A percentile compares a stretch with the other conserved stretches of the same genome.
These are phyloP conservation scores for Trichonephila inaurata DNA, from an alignment of 1,140 invertebrate species.

Conservation along the genomic window DNA sequence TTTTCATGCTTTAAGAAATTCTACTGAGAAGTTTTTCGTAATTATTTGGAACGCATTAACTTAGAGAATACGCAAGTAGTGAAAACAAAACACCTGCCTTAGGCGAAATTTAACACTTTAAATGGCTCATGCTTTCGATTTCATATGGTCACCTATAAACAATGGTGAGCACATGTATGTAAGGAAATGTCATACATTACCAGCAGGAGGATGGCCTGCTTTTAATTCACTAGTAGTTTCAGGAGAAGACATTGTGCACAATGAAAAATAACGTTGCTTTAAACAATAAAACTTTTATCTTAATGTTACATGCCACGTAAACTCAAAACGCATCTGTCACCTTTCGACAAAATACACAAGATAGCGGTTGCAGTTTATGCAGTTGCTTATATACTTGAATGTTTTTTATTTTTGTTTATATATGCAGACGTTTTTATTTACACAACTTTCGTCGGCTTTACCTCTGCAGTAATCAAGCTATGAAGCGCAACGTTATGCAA, in stretches of 20 bases:
- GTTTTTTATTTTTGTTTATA: background rate
- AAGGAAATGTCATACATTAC: conserved; percentile 80
- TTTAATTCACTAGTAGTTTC: conserved; percentile 85
- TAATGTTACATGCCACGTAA: conserved; percentile 32
- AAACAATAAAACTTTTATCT: background rate
- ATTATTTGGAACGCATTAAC: too few species aligned
- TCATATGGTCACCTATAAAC: background rate
- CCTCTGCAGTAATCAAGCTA: background rate
- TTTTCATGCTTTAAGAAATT: too few species aligned
- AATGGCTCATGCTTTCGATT: background rate
- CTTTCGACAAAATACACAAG: conserved; percentile 28
- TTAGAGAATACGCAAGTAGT: background rate
- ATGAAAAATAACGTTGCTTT: background rate
- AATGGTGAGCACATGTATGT: too few species aligned
- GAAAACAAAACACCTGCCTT: background rate
- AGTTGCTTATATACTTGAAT: background rate
- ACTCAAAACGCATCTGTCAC: conserved; percentile 23
- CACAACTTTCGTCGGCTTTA: background rate
- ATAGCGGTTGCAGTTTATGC: conserved; percentile 19
- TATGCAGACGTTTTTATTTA: background rate
- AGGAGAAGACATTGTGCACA: conserved; percentile 82
- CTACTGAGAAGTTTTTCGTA: too few species aligned
- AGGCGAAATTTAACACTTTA: background rate
- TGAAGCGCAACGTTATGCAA: too few species aligned
- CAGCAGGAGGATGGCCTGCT: conserved; percentile 91